Conservation (phyloP, 2,113 vertebrate species). For the Trematomus loennbergii region DNA sequence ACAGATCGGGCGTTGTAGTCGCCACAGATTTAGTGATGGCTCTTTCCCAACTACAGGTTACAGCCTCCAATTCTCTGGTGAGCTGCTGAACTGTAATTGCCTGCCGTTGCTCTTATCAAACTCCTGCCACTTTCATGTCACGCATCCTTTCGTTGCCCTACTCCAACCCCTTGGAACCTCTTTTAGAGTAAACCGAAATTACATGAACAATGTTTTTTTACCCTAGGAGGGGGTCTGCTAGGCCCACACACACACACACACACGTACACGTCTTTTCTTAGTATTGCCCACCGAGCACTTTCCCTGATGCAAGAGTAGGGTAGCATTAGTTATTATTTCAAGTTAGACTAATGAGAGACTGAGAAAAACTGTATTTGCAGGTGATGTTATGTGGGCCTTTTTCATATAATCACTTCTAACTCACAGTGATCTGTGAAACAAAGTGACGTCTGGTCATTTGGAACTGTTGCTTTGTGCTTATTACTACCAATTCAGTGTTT, state of each 20-base stretch:
- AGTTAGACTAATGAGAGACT: conserved; percentile 27
- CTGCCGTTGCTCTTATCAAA: conserved; percentile 75
- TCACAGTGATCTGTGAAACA: conserved; percentile 25
- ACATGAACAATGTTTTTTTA: conserved; percentile 27
- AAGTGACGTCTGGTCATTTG: conserved; percentile 27
- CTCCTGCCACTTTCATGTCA: conserved; percentile 58
- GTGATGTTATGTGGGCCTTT: conserved; percentile 10
- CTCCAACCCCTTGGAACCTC: conserved; percentile 44
- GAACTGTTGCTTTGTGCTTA: conserved; percentile 32
- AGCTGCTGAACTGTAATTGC: conserved; percentile 71
- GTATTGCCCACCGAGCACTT: background rate
- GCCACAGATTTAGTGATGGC: conserved; percentile 55
- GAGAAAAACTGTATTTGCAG: conserved; percentile 7
- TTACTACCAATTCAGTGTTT: conserved; percentile 40
- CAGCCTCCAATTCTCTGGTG: conserved; percentile 64
- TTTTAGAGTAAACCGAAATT: conserved; percentile 53
- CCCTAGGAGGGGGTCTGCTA: background rate
- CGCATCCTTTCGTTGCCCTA: conserved; percentile 28
- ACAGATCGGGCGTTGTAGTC: conserved; percentile 33
- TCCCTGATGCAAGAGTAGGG: conserved; percentile 3
- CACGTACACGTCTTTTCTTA: background rate
- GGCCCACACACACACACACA: background rate
- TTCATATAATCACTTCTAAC: conserved; percentile 19
- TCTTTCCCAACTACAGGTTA: conserved; percentile 64
- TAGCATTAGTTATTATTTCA: conserved; percentile 12